Evolutionary conservation across 2,113 vertebrate genomes (phyloP).

Genomic region (Oryzias celebensis): DNA sequence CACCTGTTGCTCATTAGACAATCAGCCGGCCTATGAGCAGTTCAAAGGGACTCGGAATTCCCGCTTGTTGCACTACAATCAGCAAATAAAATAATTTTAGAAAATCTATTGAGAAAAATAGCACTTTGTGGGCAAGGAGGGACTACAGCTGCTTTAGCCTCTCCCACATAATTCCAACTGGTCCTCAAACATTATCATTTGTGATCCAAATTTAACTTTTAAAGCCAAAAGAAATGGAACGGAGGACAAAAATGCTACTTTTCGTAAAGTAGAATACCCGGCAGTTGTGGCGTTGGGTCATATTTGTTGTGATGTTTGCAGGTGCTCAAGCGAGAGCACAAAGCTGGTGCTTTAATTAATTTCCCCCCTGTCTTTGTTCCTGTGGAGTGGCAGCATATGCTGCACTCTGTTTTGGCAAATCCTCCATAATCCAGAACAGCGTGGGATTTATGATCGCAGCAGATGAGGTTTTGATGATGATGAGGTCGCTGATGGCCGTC

Average conservation of each 20-base stretch:
- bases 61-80: no score
- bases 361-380: constrained; percentile 42
- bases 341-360: constrained; percentile 64
- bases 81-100: no score
- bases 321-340: constrained; percentile 44
- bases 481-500: constrained; percentile 47
- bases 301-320: constrained; percentile 63
- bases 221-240: constrained; percentile 28
- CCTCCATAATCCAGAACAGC: constrained; percentile 58
- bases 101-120: no score
- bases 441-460: constrained; percentile 57
- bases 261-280: no score
- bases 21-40: no score
- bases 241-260: constrained; percentile 22
- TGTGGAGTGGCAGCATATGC: constrained; percentile 67
- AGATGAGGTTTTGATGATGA: constrained; percentile 70
- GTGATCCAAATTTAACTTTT: no score
- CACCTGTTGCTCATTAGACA: no score
- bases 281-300: constrained; percentile 3
- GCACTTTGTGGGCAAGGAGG: no score
- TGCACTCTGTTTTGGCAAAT: constrained; percentile 60
- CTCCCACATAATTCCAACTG: no score
- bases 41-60: no score
- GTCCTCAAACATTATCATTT: no score
- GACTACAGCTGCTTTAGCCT: no score